Evolutionary conservation across 2,888 invertebrate genomes (phyloP), one percentile per base, ranked within the genome.

Genomic region (Latrodectus elegans): DNA sequence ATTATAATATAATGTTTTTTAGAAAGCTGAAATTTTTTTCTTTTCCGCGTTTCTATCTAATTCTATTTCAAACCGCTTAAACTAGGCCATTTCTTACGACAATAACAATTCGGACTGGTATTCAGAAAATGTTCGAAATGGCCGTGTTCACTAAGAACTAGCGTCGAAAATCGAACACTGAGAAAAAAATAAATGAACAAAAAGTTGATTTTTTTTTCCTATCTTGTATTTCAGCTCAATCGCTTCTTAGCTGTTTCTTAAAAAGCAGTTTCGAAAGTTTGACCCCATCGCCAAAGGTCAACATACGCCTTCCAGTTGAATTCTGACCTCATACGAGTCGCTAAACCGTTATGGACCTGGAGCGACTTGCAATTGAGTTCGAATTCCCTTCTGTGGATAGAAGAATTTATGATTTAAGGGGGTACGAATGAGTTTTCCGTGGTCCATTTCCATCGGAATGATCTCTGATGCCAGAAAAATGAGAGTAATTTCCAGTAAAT

Each of bases 291-390:
- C 72, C 17, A 26, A 84, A 74, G 73, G 84, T 84, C 73, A 73
- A 78, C 51, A 73, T 68, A 84, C 78, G 84, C 78, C 84, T 84
- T 78, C 67, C 78, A 84, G 49, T 65, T 77, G 84, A 84, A 84
- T 55, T 60, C 17, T 73, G 78, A 78, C 73, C 84, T 84, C 77
- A 72, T 75, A 71, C 11, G 73, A 12, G 60, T 60, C 12, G 6
- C 60, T n/a, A n/a, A 60, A 60, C 60, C 12, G 60, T 60, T 60
- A 15, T 38, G 38, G 38, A 38, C 38, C 38, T 38, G 38, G 3
- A 38, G 38, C 38, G 38, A 38, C 38, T 38, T 38, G 2, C 38
- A 38, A 38, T 38, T 38, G 38, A 38, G 38, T 38, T 38, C 38
- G 38, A 38, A 38, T 38, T 38, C 38, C 38, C 38, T 38, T 38